A percentile compares a stretch with the other conserved stretches of the same genome.
These are phyloP conservation scores for Scaptomyza cyrtandrae DNA, from an alignment of 2,888 invertebrate genomes.

Conservation along the genomic window DNA sequence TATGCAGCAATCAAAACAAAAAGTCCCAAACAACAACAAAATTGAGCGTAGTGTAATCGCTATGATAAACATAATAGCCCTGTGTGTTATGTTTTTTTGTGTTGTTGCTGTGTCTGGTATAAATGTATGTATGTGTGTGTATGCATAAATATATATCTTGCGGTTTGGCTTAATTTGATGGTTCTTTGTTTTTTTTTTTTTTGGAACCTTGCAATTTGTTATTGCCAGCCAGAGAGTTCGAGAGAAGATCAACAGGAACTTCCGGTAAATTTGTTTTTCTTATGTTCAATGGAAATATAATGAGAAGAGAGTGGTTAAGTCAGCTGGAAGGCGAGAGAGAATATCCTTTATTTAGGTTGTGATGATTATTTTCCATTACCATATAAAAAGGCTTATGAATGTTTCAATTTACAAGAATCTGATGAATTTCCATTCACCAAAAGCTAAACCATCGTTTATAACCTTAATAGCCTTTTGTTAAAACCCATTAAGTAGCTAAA, in stretches of 20 bases:
- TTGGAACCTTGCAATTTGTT: slow-evolving; percentile 23
- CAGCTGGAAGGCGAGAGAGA: neutral
- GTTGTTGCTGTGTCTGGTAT: slow-evolving; percentile 22
- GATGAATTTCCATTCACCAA: too few species aligned
- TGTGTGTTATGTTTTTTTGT: neutral
- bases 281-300: neutral
- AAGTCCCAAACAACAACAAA: slow-evolving; percentile 35
- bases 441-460: neutral
- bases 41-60: slow-evolving; percentile 56
- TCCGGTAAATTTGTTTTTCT: slow-evolving; percentile 31
- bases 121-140: slow-evolving; percentile 16
- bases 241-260: slow-evolving; percentile 32
- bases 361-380: neutral
- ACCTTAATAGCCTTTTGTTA: slow-evolving; percentile 15
- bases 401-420: too few species aligned
- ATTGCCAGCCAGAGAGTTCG: slow-evolving; percentile 5
- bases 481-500: slow-evolving; percentile 20
- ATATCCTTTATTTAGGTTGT: neutral
- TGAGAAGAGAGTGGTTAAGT: neutral
- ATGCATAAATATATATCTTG: slow-evolving; percentile 15
- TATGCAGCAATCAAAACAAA: slow-evolving; percentile 68
- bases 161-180: slow-evolving; percentile 21
- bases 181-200: too few species aligned
- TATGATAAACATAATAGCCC: slow-evolving; percentile 68
- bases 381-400: neutral